These are phyloP conservation scores for Pinctada fucata DNA, from an alignment of 2,888 invertebrate genomes.

Conservation along the genomic window DNA sequence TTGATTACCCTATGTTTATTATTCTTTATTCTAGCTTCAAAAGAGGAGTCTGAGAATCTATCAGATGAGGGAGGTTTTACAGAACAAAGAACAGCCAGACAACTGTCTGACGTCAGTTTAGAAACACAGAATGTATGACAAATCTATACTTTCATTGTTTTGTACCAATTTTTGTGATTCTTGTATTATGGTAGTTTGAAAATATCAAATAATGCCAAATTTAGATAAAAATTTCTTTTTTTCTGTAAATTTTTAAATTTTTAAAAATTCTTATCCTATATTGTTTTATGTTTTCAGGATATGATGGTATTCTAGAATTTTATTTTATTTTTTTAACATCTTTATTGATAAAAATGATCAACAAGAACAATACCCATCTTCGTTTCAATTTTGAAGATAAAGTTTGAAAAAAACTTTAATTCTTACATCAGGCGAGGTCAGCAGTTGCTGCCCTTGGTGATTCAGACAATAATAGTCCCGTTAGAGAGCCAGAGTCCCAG, in stretches of 20 bases:
- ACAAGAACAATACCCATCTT: too few relatives aligned
- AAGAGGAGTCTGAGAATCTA: neutral
- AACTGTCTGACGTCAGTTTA: constrained; percentile 12
- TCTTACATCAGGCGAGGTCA: constrained; percentile 36
- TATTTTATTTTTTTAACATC: too few relatives aligned
- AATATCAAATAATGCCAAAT: too few relatives aligned
- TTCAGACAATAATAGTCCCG: constrained; percentile 13
- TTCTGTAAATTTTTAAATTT: too few relatives aligned
- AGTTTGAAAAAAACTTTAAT: too few relatives aligned
- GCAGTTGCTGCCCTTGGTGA: constrained; percentile 47
- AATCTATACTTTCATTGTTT: neutral
- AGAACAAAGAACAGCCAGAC: constrained; percentile 8
- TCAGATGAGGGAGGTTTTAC: constrained; percentile 17
- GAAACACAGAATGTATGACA: constrained; percentile 12
- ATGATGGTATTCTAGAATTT: too few relatives aligned
- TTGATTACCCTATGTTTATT: too few relatives aligned
- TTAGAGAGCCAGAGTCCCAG: neutral
- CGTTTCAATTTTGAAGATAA: too few relatives aligned
- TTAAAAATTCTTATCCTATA: too few relatives aligned
- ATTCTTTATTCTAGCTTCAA: neutral
- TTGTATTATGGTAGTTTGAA: neutral
- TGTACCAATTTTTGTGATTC: neutral
- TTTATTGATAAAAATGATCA: too few relatives aligned
- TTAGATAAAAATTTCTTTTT: too few relatives aligned
- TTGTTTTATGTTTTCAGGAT: too few relatives aligned